Evolutionary conservation across 2,888 invertebrate species (phyloP).

Genomic region (Tenthredo scrophulariae): DNA sequence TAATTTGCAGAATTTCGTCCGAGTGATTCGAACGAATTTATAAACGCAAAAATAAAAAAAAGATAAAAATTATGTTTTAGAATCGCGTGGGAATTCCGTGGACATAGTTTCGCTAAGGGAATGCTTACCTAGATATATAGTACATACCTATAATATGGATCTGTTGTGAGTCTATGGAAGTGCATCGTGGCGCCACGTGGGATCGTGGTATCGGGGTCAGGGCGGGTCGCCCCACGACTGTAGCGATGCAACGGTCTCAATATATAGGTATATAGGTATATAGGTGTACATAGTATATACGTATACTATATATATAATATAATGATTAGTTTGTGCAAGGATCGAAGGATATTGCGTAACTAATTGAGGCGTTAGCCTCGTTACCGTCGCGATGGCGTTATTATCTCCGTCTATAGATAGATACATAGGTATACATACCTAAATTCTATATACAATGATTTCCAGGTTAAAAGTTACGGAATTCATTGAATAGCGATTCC

Average conservation of each 20-base stretch:
- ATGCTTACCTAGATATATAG: conserved; percentile 25
- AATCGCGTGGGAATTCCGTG: conserved; percentile 43
- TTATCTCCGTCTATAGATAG: background rate
- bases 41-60: background rate
- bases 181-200: conserved; percentile 48
- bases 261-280: conserved; percentile 23
- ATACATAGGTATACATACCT: background rate
- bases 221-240: conserved; percentile 51
- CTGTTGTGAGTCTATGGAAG: background rate
- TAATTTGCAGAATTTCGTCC: no score
- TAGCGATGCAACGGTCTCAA: conserved; percentile 52
- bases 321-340: conserved; percentile 54
- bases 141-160: conserved; percentile 20
- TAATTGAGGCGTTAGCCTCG: conserved; percentile 53
- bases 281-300: background rate
- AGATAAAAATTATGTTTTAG: background rate
- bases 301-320: background rate
- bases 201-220: conserved; percentile 56
- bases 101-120: background rate
- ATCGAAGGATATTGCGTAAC: conserved; percentile 54
- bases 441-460: background rate
- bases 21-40: background rate
- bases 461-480: background rate
- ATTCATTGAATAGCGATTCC: no score
- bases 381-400: conserved; percentile 12